These are phyloP conservation scores for Paralichthys olivaceus DNA, from an alignment of 2,113 vertebrate genomes.

Conservation along the genomic window DNA sequence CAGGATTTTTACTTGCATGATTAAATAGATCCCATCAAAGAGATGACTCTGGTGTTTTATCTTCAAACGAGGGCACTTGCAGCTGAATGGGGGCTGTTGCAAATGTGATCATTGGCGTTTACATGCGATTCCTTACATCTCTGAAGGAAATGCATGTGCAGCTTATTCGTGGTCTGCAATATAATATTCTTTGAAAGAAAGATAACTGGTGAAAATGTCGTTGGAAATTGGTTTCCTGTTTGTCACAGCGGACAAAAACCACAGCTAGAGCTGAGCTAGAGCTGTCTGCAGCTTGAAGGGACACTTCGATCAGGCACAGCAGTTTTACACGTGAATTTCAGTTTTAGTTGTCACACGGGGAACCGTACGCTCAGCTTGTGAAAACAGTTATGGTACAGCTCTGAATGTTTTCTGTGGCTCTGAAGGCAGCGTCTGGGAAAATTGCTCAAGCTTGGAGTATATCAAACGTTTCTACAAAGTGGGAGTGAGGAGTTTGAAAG, in stretches of 20 bases:
- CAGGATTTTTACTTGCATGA: conserved; percentile 56
- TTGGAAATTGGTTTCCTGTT: conserved; percentile 57
- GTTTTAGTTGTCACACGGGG: not conserved
- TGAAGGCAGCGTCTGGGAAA: not conserved
- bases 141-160: not conserved
- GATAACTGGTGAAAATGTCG: not conserved
- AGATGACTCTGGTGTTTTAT: conserved; percentile 25
- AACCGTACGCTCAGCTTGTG: not conserved
- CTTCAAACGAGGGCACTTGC: conserved; percentile 36
- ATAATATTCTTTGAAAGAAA: not conserved
- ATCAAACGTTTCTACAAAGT: not conserved
- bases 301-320: not conserved
- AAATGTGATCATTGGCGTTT: not conserved
- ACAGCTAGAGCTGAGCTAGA: too few relatives aligned
- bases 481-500: not conserved
- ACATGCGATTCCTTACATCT: not conserved
- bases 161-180: not conserved
- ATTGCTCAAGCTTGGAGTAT: not conserved
- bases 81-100: conserved; percentile 8
- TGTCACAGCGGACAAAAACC: conserved; percentile 44
- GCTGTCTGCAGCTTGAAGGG: too few relatives aligned
- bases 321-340: not conserved
- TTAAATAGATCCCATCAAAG: conserved; percentile 64
- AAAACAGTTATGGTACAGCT: not conserved
- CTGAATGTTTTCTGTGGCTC: not conserved